These are phyloP conservation scores for Chiroxiphia lanceolata DNA, from an alignment of 2,797 vertebrate species.

Conservation along the genomic window DNA sequence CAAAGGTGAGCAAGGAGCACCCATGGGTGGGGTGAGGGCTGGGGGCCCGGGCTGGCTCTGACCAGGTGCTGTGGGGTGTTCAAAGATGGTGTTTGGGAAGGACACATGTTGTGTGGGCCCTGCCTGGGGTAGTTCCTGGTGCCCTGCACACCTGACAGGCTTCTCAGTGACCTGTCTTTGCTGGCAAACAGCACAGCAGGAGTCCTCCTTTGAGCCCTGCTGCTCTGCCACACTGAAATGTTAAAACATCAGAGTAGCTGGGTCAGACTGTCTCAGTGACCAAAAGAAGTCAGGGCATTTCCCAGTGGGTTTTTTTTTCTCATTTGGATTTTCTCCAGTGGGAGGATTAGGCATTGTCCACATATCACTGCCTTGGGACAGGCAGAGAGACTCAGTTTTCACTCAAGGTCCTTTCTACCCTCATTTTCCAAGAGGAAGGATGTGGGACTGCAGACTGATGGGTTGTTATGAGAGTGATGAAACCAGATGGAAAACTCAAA, in stretches of 20 bases:
- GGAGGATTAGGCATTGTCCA: background rate
- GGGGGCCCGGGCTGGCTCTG: background rate
- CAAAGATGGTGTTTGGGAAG: background rate
- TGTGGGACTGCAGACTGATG: background rate
- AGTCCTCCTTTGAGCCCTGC: background rate
- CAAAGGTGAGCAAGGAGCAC: slow-evolving; percentile 70
- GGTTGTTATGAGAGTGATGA: background rate
- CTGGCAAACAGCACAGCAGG: background rate
- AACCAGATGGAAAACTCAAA: background rate
- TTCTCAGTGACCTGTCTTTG: background rate
- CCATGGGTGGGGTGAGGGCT: background rate
- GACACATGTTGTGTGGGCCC: rapidly evolving
- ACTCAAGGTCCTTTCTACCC: background rate
- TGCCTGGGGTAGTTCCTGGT: background rate
- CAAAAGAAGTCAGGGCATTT: background rate
- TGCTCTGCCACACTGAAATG: background rate
- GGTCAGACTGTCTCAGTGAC: background rate
- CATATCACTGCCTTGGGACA: background rate
- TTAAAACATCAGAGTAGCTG: background rate
- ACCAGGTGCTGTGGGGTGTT: background rate
- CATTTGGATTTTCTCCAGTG: background rate
- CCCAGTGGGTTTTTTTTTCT: background rate
- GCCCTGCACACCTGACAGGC: background rate
- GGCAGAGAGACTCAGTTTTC: background rate
- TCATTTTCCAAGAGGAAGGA: background rate